phyloP scores from a whole-genome alignment of 2,888 invertebrate genomes.

The Aspidiotus destructor region DNA sequence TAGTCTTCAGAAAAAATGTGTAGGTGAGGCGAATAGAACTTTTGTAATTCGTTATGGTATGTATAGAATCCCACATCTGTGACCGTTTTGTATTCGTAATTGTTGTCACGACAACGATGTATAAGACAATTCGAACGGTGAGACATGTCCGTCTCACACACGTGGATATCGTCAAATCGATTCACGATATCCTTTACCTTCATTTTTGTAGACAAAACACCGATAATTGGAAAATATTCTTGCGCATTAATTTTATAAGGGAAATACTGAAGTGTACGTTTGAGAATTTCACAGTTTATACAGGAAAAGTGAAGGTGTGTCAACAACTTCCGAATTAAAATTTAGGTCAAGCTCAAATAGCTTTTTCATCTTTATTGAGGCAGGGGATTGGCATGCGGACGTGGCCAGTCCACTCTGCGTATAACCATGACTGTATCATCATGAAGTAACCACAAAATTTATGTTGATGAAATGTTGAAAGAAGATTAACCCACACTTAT shows the following conservation, averaged over 20 bases:
- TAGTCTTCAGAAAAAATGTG: no score
- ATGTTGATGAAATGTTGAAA: background rate
- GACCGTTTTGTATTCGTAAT: slow-evolving; percentile 17
- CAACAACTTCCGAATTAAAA: no score
- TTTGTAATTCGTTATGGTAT: no score
- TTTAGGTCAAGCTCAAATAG: no score
- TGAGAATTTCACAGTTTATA: background rate
- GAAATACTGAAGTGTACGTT: background rate
- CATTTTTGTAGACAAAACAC: background rate
- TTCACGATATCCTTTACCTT: background rate
- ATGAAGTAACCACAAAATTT: no score
- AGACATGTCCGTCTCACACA: background rate
- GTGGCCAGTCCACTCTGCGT: no score
- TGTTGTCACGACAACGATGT: slow-evolving; percentile 24
- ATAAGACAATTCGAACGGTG: background rate
- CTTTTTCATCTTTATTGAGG: no score
- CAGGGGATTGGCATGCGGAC: no score
- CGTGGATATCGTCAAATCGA: background rate
- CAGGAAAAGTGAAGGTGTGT: no score
- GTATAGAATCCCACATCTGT: background rate
- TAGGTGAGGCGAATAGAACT: no score
- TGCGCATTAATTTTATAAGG: background rate
- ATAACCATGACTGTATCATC: no score
- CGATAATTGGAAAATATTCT: background rate
- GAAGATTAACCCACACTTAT: no score